A percentile compares a stretch with the other conserved stretches of the same genome.
These are phyloP conservation scores for Nycticryphes semicollaris DNA, from an alignment of 2,113 vertebrate genomes.

Conservation along the genomic window DNA sequence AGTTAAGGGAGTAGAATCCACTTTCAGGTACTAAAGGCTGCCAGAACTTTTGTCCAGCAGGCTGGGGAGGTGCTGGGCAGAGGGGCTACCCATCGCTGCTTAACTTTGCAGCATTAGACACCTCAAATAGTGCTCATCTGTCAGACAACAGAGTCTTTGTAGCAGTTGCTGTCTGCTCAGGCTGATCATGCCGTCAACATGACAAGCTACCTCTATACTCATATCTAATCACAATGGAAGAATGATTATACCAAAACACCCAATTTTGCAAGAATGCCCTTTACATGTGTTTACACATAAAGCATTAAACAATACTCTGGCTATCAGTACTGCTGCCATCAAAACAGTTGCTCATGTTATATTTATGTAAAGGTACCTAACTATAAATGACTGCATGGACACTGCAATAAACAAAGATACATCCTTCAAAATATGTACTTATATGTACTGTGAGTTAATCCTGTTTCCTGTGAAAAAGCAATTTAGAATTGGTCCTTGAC, in stretches of 20 bases:
- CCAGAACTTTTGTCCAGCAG: background rate
- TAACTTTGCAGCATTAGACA: background rate
- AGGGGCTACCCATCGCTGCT: background rate
- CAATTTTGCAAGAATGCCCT: background rate
- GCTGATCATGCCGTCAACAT: background rate
- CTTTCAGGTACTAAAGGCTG: background rate
- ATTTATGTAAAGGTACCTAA: background rate
- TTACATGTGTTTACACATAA: background rate
- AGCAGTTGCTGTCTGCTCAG: background rate
- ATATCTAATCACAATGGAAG: background rate
- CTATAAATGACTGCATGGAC: background rate
- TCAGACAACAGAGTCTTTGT: background rate
- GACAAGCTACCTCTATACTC: background rate
- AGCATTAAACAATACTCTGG: background rate
- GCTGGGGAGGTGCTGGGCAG: background rate
- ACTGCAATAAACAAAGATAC: background rate
- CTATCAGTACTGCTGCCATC: background rate
- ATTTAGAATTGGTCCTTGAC: background rate
- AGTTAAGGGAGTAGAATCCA: background rate
- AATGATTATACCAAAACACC: background rate
- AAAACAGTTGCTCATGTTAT: background rate
- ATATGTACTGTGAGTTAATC: background rate
- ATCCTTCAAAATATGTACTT: background rate
- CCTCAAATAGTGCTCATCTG: background rate
- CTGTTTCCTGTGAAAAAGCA: background rate